Evolutionary conservation across 2,888 invertebrate genomes (phyloP).

Genomic region (Proisotoma minuta): DNA sequence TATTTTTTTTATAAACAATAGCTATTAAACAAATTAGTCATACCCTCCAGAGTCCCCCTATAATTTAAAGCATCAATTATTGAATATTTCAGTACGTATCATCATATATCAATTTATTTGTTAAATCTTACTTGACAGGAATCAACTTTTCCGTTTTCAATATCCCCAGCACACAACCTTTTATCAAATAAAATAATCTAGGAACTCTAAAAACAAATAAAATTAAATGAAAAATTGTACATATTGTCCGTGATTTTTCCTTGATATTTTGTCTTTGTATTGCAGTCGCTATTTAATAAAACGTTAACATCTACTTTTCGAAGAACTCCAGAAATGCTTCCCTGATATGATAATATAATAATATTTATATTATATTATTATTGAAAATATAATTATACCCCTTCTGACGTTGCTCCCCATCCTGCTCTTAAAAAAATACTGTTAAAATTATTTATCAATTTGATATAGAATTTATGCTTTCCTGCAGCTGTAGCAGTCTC

Average conservation of each 20-base stretch:
- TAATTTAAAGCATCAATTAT: background rate
- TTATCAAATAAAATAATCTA: background rate
- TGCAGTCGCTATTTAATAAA: slow-evolving; percentile 68
- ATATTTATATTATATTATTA: background rate
- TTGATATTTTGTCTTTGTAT: slow-evolving; percentile 37
- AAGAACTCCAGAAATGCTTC: slow-evolving; percentile 51
- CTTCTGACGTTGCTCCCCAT: background rate
- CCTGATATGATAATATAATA: background rate
- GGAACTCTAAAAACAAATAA: slow-evolving; percentile 8
- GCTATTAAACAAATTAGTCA: background rate
- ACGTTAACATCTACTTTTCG: slow-evolving; percentile 77
- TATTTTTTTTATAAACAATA: too few species aligned
- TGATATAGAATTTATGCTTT: background rate
- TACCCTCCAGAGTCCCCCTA: background rate
- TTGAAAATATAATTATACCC: background rate
- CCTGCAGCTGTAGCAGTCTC: slow-evolving; percentile 40
- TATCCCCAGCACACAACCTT: slow-evolving; percentile 16
- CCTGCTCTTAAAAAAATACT: slow-evolving; percentile 1
- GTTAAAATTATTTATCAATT: background rate
- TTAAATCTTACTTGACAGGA: slow-evolving; percentile 20
- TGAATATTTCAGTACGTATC: background rate
- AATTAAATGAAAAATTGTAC: slow-evolving; percentile 16
- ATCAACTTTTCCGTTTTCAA: slow-evolving; percentile 21
- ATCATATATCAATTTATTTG: background rate
- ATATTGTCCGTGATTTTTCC: slow-evolving; percentile 45